phyloP scores from a whole-genome alignment of 2,888 invertebrate genomes.

The Capitulum mitella region DNA sequence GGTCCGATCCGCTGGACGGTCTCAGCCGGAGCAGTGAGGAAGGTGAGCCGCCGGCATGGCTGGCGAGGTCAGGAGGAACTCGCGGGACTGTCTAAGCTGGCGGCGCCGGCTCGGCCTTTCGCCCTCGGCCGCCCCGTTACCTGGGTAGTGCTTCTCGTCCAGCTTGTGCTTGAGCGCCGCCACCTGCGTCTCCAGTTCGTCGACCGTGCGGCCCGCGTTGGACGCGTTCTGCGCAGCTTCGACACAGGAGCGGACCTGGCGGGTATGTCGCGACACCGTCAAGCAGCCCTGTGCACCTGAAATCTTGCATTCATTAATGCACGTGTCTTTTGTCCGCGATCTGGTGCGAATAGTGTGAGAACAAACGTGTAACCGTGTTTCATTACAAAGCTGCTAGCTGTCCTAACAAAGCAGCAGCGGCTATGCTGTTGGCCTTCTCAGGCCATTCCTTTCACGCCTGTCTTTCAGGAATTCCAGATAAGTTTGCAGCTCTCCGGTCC shows the following conservation, averaged over 20 bases:
- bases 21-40: too few relatives aligned
- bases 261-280: neutral
- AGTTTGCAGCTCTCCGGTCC: too few relatives aligned
- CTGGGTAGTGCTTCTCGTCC: neutral
- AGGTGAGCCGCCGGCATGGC: neutral
- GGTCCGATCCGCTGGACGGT: too few relatives aligned
- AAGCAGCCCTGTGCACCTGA: neutral
- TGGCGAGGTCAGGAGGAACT: neutral
- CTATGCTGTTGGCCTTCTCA: too few relatives aligned
- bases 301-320: too few relatives aligned
- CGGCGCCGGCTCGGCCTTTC: neutral
- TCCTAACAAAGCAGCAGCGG: too few relatives aligned
- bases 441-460: too few relatives aligned
- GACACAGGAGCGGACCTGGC: neutral
- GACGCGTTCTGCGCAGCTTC: neutral
- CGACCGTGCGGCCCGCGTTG: neutral
- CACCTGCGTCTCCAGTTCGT: slow-evolving; percentile 15
- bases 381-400: too few relatives aligned
- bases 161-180: slow-evolving; percentile 17
- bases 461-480: too few relatives aligned
- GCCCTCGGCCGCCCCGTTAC: neutral
- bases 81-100: neutral
- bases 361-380: too few relatives aligned
- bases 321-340: too few relatives aligned
- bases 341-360: too few relatives aligned